These are phyloP conservation scores for Forficula auricularia DNA, from an alignment of 1,140 invertebrate genomes.

Conservation along the genomic window DNA sequence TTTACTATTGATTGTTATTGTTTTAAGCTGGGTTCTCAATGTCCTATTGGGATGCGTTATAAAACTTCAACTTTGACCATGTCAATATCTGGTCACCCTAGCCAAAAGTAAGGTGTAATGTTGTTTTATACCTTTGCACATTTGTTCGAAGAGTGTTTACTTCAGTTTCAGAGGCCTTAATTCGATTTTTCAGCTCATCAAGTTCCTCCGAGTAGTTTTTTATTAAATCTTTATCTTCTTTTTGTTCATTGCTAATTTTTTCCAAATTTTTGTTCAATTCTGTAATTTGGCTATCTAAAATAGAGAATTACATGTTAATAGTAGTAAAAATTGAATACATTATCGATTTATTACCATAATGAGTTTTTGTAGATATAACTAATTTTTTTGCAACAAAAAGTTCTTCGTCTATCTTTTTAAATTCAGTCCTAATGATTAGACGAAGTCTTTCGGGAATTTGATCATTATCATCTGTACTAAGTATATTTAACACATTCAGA, in stretches of 20 bases:
- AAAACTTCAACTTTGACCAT: neutral
- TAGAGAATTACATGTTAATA: slow-evolving; percentile 8
- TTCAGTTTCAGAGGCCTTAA: slow-evolving; percentile 39
- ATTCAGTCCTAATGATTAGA: slow-evolving; percentile 40
- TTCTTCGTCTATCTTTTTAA: slow-evolving; percentile 45
- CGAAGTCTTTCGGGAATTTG: slow-evolving; percentile 26
- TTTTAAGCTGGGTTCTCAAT: too few relatives aligned
- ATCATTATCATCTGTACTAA: slow-evolving; percentile 28
- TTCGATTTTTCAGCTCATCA: slow-evolving; percentile 38
- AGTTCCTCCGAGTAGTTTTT: slow-evolving; percentile 43
- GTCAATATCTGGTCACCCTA: neutral
- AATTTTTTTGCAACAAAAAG: slow-evolving; percentile 49
- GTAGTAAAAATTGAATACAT: slow-evolving; percentile 5
- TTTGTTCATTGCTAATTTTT: slow-evolving; percentile 28
- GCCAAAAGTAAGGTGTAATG: neutral
- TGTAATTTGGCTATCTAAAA: slow-evolving; percentile 36
- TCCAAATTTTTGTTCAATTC: slow-evolving; percentile 23
- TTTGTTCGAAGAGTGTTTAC: slow-evolving; percentile 41
- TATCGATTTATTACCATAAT: slow-evolving; percentile 31
- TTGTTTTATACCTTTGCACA: slow-evolving; percentile 22
- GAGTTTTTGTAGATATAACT: slow-evolving; percentile 38
- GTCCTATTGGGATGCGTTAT: neutral
- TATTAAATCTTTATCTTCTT: slow-evolving; percentile 38
- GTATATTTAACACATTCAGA: neutral
- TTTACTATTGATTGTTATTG: too few relatives aligned